These are phyloP conservation scores for Mormyrus proboscirostris DNA, from an alignment of 2,797 vertebrate genomes.

Conservation along the genomic window DNA sequence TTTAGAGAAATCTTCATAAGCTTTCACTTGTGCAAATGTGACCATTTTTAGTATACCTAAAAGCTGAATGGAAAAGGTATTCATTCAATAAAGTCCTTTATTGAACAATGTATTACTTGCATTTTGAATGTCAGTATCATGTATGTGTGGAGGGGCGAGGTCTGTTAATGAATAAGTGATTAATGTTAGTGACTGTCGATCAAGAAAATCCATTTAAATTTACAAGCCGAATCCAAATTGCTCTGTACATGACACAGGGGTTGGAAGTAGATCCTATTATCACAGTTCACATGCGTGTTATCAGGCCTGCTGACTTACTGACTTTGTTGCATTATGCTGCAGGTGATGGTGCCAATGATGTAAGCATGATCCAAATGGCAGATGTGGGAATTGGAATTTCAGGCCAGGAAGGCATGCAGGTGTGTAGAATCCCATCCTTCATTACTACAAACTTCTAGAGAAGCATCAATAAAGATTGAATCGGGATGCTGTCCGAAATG, in stretches of 20 bases:
- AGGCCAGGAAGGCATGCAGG: slow-evolving; percentile 97
- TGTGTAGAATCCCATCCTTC: slow-evolving; percentile 38
- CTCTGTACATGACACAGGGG: background rate
- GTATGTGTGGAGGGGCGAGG: background rate
- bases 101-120: background rate
- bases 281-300: background rate
- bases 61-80: background rate
- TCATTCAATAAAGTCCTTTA: background rate
- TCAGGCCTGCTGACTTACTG: background rate
- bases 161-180: background rate
- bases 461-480: background rate
- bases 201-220: background rate
- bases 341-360: slow-evolving; percentile 97
- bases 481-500: background rate
- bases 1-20: background rate
- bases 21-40: background rate
- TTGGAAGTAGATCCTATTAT: background rate
- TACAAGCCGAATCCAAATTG: background rate
- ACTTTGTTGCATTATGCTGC: background rate
- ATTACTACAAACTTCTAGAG: background rate
- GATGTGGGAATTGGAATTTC: slow-evolving; percentile 85
- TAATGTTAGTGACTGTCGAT: background rate
- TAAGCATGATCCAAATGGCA: slow-evolving; percentile 94
- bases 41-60: background rate
- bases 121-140: background rate